Conservation (phyloP, 2,888 invertebrate species). For the Cheilosia soror region DNA sequence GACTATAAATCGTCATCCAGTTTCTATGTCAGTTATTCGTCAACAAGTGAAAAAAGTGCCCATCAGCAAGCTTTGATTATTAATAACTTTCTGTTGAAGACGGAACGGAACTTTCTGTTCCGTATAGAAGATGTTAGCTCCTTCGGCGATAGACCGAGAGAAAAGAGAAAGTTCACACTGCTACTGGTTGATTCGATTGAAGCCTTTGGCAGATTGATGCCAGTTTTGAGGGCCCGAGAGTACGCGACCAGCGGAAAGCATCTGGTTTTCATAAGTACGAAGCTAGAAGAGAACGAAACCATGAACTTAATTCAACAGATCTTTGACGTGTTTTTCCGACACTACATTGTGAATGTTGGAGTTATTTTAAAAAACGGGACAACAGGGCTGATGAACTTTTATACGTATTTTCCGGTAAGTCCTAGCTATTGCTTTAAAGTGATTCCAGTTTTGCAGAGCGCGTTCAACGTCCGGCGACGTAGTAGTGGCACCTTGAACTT, state of each 20-base stretch:
- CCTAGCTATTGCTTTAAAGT: slow-evolving; percentile 46
- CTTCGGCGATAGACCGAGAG: neutral
- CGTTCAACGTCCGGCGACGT: slow-evolving; percentile 10
- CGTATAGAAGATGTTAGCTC: slow-evolving; percentile 34
- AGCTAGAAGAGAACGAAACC: neutral
- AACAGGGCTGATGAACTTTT: slow-evolving; percentile 38
- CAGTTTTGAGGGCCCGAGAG: slow-evolving; percentile 10
- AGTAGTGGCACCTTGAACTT: slow-evolving; percentile 1
- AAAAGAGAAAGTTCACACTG: slow-evolving; percentile 32
- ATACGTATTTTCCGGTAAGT: slow-evolving; percentile 46
- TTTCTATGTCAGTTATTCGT: slow-evolving; percentile 42
- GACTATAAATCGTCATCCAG: slow-evolving; percentile 1
- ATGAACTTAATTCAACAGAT: slow-evolving; percentile 13
- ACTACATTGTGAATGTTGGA: slow-evolving; percentile 42
- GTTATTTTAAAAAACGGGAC: slow-evolving; percentile 34
- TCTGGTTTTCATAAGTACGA: slow-evolving; percentile 34
- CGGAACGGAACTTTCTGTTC: neutral
- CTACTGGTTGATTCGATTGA: slow-evolving; percentile 40
- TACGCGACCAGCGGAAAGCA: slow-evolving; percentile 54
- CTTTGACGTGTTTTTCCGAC: slow-evolving; percentile 36
- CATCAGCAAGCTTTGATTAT: slow-evolving; percentile 39
- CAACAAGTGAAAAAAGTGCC: slow-evolving; percentile 13
- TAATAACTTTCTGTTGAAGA: slow-evolving; percentile 38
- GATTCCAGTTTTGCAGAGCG: slow-evolving; percentile 43
- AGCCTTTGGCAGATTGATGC: slow-evolving; percentile 8